phyloP scores from a whole-genome alignment of 2,113 vertebrate genomes.

The Coptodon rendalli region DNA sequence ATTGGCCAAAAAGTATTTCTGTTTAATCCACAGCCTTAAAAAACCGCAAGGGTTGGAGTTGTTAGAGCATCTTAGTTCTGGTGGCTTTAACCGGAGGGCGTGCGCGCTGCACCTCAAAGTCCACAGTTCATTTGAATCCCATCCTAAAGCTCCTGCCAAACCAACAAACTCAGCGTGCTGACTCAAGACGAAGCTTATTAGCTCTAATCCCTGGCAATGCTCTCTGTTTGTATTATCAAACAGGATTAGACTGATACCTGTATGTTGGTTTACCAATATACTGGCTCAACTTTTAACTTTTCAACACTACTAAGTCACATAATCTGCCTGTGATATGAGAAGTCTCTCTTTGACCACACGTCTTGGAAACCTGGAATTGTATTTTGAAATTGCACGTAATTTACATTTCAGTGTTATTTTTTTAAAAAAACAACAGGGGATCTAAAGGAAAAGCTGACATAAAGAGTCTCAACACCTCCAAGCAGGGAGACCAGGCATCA shows the following conservation, averaged over 20 bases:
- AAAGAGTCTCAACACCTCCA: neutral
- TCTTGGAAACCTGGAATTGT: neutral
- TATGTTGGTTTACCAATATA: neutral
- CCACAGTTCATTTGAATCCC: conserved; percentile 37
- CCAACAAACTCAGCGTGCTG: conserved; percentile 27
- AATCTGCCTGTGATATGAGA: neutral
- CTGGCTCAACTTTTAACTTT: neutral
- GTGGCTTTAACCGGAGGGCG: conserved; percentile 37
- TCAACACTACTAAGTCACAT: neutral
- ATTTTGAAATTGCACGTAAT: neutral
- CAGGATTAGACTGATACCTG: conserved; percentile 39
- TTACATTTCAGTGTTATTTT: neutral
- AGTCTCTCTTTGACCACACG: neutral
- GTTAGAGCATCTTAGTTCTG: conserved; percentile 61
- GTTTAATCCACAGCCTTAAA: conserved; percentile 28
- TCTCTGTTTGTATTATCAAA: conserved; percentile 23
- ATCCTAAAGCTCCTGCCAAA: neutral
- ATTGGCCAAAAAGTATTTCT: conserved; percentile 30
- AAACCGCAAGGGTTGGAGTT: conserved; percentile 6
- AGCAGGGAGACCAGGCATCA: neutral
- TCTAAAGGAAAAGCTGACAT: neutral
- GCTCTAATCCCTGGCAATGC: conserved; percentile 29
- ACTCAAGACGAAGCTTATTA: conserved; percentile 24
- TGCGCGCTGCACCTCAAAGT: conserved; percentile 10
- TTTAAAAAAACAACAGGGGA: neutral